phyloP scores from a whole-genome alignment of 2,113 vertebrate genomes.

The Pavo muticus region DNA sequence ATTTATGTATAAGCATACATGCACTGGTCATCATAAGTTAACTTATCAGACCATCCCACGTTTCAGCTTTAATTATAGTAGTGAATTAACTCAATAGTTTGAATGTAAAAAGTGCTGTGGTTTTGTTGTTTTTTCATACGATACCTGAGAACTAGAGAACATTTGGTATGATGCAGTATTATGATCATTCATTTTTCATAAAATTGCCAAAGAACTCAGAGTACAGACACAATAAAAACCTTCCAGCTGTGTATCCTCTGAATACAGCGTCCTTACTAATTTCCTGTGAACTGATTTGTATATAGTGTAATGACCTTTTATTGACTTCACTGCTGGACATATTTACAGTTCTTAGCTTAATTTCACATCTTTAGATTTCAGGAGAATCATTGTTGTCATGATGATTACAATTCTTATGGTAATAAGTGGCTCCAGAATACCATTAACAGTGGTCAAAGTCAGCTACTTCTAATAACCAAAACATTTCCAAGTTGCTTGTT shows the following conservation, averaged over 20 bases:
- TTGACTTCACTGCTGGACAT: slow-evolving; percentile 43
- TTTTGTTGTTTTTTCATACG: not conserved
- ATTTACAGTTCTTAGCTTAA: slow-evolving; percentile 71
- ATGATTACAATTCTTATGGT: slow-evolving; percentile 67
- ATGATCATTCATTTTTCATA: not conserved
- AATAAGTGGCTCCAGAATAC: slow-evolving; percentile 58
- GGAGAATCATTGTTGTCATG: slow-evolving; percentile 64
- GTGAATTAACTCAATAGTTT: not conserved
- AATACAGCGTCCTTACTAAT: not conserved
- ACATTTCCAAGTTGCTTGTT: slow-evolving; percentile 20
- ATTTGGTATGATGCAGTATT: not conserved
- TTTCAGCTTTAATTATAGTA: not conserved
- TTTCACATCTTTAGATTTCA: slow-evolving; percentile 76
- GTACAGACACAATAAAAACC: not conserved
- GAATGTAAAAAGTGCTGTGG: not conserved
- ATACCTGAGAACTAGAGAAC: not conserved
- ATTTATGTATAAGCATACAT: not conserved
- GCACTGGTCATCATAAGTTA: not conserved
- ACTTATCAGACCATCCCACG: not conserved
- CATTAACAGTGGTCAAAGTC: slow-evolving; percentile 35
- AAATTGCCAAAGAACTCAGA: not conserved
- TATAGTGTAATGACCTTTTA: slow-evolving; percentile 17
- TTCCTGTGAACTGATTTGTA: not conserved
- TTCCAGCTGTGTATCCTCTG: not conserved
- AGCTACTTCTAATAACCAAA: slow-evolving; percentile 17